Base-by-base conservation (phyloP, 2,888 invertebrate species). In the Cyclophora albipunctata region DNA sequence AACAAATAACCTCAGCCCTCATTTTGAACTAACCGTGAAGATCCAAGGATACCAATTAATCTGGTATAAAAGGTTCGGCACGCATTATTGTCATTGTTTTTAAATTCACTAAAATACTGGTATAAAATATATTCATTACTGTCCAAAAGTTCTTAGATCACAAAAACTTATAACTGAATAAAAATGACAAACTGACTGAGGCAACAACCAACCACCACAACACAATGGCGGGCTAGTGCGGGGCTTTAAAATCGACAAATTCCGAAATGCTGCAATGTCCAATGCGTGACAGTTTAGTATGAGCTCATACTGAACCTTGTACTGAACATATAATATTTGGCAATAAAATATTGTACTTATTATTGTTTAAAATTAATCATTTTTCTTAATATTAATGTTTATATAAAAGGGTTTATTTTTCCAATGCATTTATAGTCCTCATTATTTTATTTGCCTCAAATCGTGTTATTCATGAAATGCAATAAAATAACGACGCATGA, bases 1-100 rank as follows among this genome's bases (percentile, higher is more conserved):
- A 86, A 87, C 83, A 87, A 85, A 86, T 88, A 87, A 87, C 86
- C 86, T 85, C 71, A 81, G 81, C 73, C 72, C 82, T 77, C 71
- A 75, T 78, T 80, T 84, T 71, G 62, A 78, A 82, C 88, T 84
- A 71, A 89, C 88, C 87, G 86, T 84, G 83, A 73, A 84, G 85
- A 85, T 81, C 81, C 81, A 78, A 80, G 74, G 73, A 68, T 73
- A 71, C 69, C 71, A 75, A 71, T 81, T 78, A 85, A 66, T 82
- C 84, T 63, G 81, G 82, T 84, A 84, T 80, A 84, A 81, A 81
- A 75, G 76, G 76, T 80, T 82, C 84, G 78, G 81, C 86, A 84
- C 81, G 74, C 88, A 88, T 88, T 88, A 88, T 88, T 86, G 84
- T 85, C 88, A 81, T 81, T 78, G 74, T 79, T 78, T 55, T 69